phyloP scores from a whole-genome alignment of 1,140 invertebrate genomes.

The Muscidifurax raptorellus region DNA sequence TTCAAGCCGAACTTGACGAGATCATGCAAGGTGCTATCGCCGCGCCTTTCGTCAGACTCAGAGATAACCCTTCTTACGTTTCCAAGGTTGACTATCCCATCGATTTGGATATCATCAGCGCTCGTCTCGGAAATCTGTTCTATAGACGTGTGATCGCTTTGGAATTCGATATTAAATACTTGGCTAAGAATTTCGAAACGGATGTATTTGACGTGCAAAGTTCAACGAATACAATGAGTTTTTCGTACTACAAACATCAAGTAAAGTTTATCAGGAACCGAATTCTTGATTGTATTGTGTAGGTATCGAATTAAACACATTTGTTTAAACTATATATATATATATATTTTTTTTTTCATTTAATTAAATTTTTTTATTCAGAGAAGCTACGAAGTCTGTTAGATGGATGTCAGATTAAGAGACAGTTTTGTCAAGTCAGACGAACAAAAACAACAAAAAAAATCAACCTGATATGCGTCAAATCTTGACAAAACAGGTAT shows the following conservation, averaged over 20 bases:
- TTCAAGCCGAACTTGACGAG: constrained; percentile 84
- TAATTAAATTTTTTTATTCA: background rate
- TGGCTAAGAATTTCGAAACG: constrained; percentile 86
- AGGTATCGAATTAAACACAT: background rate
- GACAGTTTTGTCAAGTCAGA: too few species aligned
- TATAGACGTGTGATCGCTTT: constrained; percentile 92
- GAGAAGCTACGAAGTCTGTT: background rate
- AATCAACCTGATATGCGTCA: background rate
- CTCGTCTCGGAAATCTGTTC: constrained; percentile 90
- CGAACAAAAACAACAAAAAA: background rate
- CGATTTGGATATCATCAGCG: constrained; percentile 94
- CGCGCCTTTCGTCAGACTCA: constrained; percentile 96
- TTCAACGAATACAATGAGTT: background rate
- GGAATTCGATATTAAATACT: constrained; percentile 94
- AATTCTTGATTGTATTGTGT: background rate
- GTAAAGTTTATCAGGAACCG: too few species aligned
- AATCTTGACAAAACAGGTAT: background rate
- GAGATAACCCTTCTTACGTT: constrained; percentile 91
- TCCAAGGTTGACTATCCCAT: constrained; percentile 94
- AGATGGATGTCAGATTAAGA: too few species aligned
- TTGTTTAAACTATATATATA: too few species aligned
- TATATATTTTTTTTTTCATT: background rate
- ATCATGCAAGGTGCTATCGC: constrained; percentile 93
- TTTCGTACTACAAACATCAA: background rate
- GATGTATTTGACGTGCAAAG: background rate